Evolutionary conservation across 2,797 vertebrate genomes (phyloP), one percentile per base, ranked within the genome.

Genomic region (Characodon lateralis): DNA sequence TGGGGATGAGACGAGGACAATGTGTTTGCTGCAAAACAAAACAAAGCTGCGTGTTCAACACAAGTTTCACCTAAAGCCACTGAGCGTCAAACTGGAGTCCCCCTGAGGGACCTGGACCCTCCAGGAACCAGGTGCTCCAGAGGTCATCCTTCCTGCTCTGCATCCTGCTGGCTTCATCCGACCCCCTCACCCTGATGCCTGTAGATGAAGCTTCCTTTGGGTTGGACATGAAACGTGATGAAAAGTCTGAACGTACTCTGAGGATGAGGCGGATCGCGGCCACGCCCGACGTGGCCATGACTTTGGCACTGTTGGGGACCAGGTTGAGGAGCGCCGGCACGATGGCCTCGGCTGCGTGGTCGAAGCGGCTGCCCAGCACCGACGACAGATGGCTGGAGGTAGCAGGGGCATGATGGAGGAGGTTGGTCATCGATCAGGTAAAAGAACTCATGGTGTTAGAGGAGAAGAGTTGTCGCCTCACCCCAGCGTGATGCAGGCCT

Each of bases 401-500:
- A 16, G 16, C 59, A 58, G 73, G 35, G 35, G 35, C 35, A 35
- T 35, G 35, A 35, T 35, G 35, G 35, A 35, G 35, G 24, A 51
- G 41, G n/a, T 22, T 4, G 8, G 20, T 41, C 24, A 41, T 10
- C 41, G 24, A 12, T 24, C 35, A 66, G 35, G 31, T 6, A 39
- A 18, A 53, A 16, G 0, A 18, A 18, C 16, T 10, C 31, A 5
- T 55, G 20, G 5, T 7, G 55, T 7, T 2, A 24, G 63, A 22
- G 31, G 31, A 9, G 61, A 41, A 35, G 35, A 31, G 31, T 59
- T 0, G 18, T 8, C 1, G 58, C 43, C 96, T 94, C 86, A 99
- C 97, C 97, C 97, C 88, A 99, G 90, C 0, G 98, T 99, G 95
- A 98, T 96, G 91, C 97, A 99, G 91, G 97, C 97, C 89, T 99